Evolutionary conservation across 2,113 vertebrate genomes (phyloP), one percentile per base, ranked within the genome.

Genomic region (Tapirus terrestris): DNA sequence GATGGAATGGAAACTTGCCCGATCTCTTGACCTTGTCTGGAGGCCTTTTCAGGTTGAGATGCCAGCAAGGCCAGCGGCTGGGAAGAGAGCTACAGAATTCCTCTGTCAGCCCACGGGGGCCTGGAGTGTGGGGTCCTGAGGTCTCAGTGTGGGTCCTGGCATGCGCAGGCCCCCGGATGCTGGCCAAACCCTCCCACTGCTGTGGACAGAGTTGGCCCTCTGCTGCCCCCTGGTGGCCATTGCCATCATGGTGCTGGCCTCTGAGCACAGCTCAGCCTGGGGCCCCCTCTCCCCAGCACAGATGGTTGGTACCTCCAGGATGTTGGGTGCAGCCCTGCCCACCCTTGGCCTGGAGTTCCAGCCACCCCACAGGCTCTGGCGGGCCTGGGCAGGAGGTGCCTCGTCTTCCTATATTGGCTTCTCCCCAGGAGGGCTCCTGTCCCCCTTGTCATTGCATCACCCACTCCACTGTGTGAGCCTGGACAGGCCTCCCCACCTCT

Each of bases 171-270:
- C 14, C 20, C 16, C 53, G 2, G 12, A 18, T 8, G 45, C 60
- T 2, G 36, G 51, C 48, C 72, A 51, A 25, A 33, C 10, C 14
- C 20, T 21, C 21, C 2, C 39, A 63, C 67, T 6, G 10, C 33
- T 9, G 14, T 20, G 8, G 21, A 20, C 17, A 12, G 45, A 39
- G 17, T 6, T 29, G 39, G 76, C 12, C 9, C 88, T 97, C 87
- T 80, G 45, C 95, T 96, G 87, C 82, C 96, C 95, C 53, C 96
- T 85, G n/a, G 36, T 93, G 85, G 80, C 45, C 63, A 63, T 12
- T 79, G 31, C 25, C 31, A 72, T 25, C 48, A 31, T 2, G 8
- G 67, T 56, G 81, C 89, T 29, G 29, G 82, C 51, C 63, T 93
- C 68, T 65, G 56, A 31, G 70, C 36, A 11, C 29, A 17, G 45